phyloP scores from a whole-genome alignment of 2,113 vertebrate species.

The Okapia johnstoni region DNA sequence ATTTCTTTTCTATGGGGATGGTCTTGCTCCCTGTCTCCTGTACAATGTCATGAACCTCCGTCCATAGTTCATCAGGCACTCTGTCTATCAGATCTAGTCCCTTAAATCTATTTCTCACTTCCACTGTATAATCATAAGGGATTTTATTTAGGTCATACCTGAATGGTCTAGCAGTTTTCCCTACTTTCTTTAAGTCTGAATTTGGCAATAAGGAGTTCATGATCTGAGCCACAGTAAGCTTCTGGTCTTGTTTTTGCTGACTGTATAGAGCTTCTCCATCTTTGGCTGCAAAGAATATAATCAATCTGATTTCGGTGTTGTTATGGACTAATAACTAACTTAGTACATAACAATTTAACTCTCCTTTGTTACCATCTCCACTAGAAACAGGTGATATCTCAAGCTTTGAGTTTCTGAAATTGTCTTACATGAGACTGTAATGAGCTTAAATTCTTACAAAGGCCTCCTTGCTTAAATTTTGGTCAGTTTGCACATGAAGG shows the following conservation, averaged over 20 bases:
- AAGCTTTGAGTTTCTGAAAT: background rate
- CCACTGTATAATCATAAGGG: background rate
- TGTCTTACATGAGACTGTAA: background rate
- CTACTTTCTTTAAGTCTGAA: background rate
- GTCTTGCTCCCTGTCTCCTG: background rate
- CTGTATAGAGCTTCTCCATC: background rate
- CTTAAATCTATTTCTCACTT: background rate
- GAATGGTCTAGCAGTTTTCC: background rate
- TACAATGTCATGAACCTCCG: background rate
- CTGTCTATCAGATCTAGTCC: background rate
- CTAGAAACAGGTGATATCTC: background rate
- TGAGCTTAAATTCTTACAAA: background rate
- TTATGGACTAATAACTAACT: background rate
- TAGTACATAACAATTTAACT: background rate
- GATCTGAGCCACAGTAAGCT: background rate
- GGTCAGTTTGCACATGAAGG: background rate
- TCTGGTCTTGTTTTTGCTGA: background rate
- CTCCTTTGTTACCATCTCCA: background rate
- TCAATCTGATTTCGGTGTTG: background rate
- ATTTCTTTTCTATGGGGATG: background rate
- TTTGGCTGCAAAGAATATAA: background rate
- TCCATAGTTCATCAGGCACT: too few species aligned
- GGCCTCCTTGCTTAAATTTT: background rate
- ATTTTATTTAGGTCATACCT: background rate
- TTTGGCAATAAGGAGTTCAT: background rate